Evolutionary conservation across 1,140 invertebrate species (phyloP).

Genomic region (Brachionus plicatilis): DNA sequence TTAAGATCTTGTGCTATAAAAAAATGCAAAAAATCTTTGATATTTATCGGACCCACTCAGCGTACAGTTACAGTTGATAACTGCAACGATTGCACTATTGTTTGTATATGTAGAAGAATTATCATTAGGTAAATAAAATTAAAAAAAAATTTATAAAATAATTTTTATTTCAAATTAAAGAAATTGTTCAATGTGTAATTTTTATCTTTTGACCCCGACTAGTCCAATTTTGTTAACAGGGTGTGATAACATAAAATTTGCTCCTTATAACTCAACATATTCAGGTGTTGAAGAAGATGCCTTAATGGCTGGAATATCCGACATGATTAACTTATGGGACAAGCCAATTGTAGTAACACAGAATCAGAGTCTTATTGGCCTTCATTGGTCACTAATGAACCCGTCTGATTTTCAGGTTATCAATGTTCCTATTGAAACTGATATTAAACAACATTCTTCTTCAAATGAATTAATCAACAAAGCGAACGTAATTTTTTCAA

Average conservation of each 20-base stretch:
- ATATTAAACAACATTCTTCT: background rate
- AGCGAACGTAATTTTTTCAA: constrained; percentile 1
- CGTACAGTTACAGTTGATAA: constrained; percentile 13
- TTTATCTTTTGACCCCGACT: constrained; percentile 3
- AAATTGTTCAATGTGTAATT: constrained; percentile 37
- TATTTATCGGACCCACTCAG: constrained; percentile 33
- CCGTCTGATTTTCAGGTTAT: constrained; percentile 15
- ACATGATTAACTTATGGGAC: constrained; percentile 27
- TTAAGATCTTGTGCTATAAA: constrained; percentile 26
- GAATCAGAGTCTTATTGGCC: constrained; percentile 15
- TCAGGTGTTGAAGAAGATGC: constrained; percentile 24
- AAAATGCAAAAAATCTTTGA: constrained; percentile 24
- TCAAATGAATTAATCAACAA: background rate
- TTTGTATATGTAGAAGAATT: background rate
- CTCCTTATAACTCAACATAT: constrained; percentile 23
- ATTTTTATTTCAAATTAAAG: background rate
- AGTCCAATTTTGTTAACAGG: constrained; percentile 37
- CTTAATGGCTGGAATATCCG: background rate
- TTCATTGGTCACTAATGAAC: constrained; percentile 5
- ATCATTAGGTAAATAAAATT: background rate
- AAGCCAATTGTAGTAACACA: constrained; percentile 31
- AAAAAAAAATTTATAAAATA: background rate
- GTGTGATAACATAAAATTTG: constrained; percentile 31
- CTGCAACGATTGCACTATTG: constrained; percentile 26
- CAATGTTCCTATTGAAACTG: constrained; percentile 4